Base-by-base conservation (phyloP, 1,140 invertebrate genomes). In the Aphis craccivora region DNA sequence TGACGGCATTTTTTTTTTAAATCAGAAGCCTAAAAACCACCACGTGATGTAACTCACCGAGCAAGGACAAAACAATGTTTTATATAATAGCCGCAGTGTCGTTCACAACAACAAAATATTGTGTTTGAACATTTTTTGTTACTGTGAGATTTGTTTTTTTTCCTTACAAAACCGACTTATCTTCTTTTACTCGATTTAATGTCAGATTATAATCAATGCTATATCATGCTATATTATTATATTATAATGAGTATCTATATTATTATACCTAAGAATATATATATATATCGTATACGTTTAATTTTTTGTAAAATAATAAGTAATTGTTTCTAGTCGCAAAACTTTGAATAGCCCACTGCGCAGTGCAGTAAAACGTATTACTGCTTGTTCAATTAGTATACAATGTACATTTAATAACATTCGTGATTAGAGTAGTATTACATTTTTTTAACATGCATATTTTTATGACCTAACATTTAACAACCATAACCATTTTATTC, bases 381-480 rank as follows among this genome's bases (percentile, higher is more conserved):
- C n/a, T 30, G 84, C n/a, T 87, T 48, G 30, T 87, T 87, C 30
- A n/a, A 14, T 14, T 48, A 48, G 51, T 87, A 48, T 51, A 87
- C 86, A 35, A 20, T 5, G 9, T 83, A 83, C 0, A 83, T 90
- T 60, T 90, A 91, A 91, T 48, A 45, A 43, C 40, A 81, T 48
- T 91, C 30, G 18, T 45, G 90, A 91, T 91, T 81, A 91, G 30
- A 30, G 40, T 35, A 37, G 35, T 91, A 45, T 5, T 45, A 91
- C 18, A 91, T 91, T 48, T 90, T 90, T 37, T 55, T 45, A 43
- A 43, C 40, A 35, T 81, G 18, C 18, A 43, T 91, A 60, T 81
- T 91, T 60, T 91, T 67, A 23, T 45, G 40, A 76, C 40, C 43
- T 91, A 91, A n/a, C n/a, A n/a, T n/a, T n/a, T n/a, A n/a, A 91